These are phyloP conservation scores for Megastigmus dorsalis DNA, from an alignment of 2,888 invertebrate species.

Conservation along the genomic window DNA sequence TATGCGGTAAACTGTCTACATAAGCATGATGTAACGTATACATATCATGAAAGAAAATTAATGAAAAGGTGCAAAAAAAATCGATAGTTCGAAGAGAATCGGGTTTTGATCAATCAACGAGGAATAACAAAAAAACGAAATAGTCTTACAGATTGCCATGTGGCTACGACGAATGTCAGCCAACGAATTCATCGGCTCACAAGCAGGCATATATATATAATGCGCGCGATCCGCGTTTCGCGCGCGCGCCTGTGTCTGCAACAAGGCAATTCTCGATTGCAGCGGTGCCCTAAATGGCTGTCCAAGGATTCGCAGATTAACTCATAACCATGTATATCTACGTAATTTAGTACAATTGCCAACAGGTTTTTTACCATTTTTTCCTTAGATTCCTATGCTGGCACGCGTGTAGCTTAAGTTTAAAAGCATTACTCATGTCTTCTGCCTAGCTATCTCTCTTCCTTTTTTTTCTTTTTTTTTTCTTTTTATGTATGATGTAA, in stretches of 20 bases:
- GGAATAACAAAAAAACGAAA: slow-evolving; percentile 23
- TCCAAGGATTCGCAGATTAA: slow-evolving; percentile 58
- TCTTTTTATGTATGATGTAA: slow-evolving; percentile 16
- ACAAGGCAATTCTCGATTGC: slow-evolving; percentile 57
- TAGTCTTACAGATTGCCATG: slow-evolving; percentile 28
- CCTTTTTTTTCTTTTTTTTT: too few species aligned
- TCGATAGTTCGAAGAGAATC: too few species aligned
- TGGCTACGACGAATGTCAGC: slow-evolving; percentile 22
- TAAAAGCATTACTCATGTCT: slow-evolving; percentile 36
- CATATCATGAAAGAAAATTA: background rate
- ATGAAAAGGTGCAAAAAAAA: background rate
- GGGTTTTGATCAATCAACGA: background rate
- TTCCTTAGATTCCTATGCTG: slow-evolving; percentile 32
- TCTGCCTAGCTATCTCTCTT: too few species aligned
- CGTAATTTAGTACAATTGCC: slow-evolving; percentile 51
- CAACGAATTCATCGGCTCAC: slow-evolving; percentile 29
- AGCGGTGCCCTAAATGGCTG: slow-evolving; percentile 68
- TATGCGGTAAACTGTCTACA: too few species aligned
- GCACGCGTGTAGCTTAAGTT: slow-evolving; percentile 36
- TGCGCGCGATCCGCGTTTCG: too few species aligned
- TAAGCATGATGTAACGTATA: too few species aligned
- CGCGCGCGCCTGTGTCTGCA: slow-evolving; percentile 5
- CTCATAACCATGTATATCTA: slow-evolving; percentile 53
- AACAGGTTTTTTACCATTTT: slow-evolving; percentile 36
- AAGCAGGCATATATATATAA: too few species aligned